These are phyloP conservation scores for Sylvicapra grimmia DNA, from an alignment of 2,113 vertebrate genomes.

Conservation along the genomic window DNA sequence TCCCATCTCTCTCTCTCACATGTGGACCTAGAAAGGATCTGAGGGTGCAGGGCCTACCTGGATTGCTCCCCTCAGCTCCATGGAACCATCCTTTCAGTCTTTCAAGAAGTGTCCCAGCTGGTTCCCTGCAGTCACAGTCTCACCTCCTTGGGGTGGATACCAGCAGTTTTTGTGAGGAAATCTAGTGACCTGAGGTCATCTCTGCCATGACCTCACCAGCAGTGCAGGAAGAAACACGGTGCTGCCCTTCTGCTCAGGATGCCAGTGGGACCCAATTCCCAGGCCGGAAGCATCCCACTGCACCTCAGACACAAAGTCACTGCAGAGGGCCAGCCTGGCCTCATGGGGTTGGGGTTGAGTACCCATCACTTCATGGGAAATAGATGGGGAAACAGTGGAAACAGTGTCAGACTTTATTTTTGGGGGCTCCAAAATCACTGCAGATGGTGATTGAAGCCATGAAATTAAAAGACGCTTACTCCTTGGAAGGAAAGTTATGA, in stretches of 20 bases:
- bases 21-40: not conserved
- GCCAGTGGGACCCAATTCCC: not conserved
- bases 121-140: not conserved
- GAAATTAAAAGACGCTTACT: too few species aligned
- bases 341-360: too few species aligned
- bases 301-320: too few species aligned
- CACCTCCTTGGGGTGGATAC: not conserved
- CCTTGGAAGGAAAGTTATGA: too few species aligned
- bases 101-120: not conserved
- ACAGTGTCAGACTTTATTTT: too few species aligned
- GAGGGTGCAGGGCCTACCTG: conserved; percentile 20
- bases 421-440: too few species aligned
- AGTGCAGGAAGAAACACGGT: fast-evolving
- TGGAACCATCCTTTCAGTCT: conserved; percentile 50
- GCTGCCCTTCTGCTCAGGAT: not conserved
- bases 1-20: not conserved
- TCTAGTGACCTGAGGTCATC: not conserved
- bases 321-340: not conserved
- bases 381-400: too few species aligned
- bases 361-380: not conserved
- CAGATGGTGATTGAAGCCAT: too few species aligned
- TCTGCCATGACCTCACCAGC: not conserved
- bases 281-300: fast-evolving
- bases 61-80: conserved; percentile 59
- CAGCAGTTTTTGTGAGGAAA: not conserved